Percentiles rank a stretch among this genome's conserved stretches.
These are phyloP conservation scores for Zaprionus kolodkinae DNA, from an alignment of 1,140 invertebrate species.

Conservation along the genomic window DNA sequence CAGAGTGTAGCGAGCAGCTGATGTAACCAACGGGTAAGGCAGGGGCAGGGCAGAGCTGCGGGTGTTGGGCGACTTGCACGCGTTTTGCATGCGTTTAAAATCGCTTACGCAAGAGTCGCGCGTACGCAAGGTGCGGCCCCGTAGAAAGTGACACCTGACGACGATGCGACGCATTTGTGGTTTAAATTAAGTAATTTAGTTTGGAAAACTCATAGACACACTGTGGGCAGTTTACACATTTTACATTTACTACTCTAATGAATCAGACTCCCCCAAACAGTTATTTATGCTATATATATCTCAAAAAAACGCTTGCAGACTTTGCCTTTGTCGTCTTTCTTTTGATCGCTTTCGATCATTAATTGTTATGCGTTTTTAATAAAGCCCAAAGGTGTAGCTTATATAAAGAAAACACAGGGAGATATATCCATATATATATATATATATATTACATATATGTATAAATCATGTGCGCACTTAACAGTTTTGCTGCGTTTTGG, in stretches of 20 bases:
- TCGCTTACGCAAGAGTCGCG: conserved; percentile 59
- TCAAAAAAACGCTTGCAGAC: conserved; percentile 16
- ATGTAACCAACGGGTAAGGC: conserved; percentile 49
- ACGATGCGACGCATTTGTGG: conserved; percentile 61
- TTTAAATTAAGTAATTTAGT: conserved; percentile 76
- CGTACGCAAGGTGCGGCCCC: conserved; percentile 39
- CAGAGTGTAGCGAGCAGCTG: conserved; percentile 38
- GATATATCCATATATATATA: conserved; percentile 36
- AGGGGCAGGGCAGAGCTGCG: neutral
- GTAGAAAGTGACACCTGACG: conserved; percentile 64
- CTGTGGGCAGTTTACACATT: conserved; percentile 18
- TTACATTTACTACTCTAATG: neutral
- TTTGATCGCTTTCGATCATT: conserved; percentile 43
- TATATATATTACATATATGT: conserved; percentile 16
- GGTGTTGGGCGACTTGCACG: conserved; percentile 51
- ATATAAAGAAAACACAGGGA: conserved; percentile 50
- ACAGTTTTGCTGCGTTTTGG: conserved; percentile 66
- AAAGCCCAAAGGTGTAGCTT: conserved; percentile 43
- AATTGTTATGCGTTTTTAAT: conserved; percentile 78
- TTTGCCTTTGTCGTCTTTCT: conserved; percentile 32
- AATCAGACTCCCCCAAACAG: conserved; percentile 21
- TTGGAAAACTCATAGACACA: neutral
- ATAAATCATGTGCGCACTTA: conserved; percentile 67
- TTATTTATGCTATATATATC: neutral
- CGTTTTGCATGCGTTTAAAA: conserved; percentile 74